Conservation (phyloP, 2,797 vertebrate genomes). For the Strix occidentalis region DNA sequence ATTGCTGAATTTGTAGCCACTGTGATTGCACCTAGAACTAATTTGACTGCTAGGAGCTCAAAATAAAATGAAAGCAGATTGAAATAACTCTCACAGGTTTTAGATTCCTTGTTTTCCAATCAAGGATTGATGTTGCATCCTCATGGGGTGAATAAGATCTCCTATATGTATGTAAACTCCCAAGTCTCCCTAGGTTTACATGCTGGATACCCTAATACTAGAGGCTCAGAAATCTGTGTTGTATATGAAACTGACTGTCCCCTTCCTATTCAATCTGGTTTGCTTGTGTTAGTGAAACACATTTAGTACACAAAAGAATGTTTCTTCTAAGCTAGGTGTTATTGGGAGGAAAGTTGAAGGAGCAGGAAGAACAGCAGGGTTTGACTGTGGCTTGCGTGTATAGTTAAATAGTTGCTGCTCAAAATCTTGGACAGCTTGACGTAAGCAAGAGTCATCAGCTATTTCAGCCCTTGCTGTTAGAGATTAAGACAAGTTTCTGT, state of each 20-base stretch:
- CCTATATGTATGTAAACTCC: neutral
- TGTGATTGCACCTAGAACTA: neutral
- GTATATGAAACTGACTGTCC: neutral
- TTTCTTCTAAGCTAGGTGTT: neutral
- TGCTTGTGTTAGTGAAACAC: neutral
- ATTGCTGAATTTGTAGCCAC: neutral
- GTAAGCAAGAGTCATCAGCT: conserved; percentile 32
- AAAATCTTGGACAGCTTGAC: neutral
- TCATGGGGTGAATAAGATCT: neutral
- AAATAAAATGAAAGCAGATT: conserved; percentile 1
- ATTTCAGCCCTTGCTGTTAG: conserved; percentile 37
- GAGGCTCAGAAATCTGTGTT: neutral
- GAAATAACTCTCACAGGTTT: neutral
- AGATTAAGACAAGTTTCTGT: neutral
- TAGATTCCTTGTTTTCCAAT: neutral
- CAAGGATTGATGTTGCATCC: neutral
- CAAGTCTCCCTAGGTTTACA: neutral
- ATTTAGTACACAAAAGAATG: neutral
- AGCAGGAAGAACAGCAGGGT: neutral
- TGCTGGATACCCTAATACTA: neutral
- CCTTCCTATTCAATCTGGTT: neutral
- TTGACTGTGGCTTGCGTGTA: neutral
- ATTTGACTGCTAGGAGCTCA: neutral
- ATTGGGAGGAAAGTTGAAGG: neutral
- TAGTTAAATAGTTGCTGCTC: conserved; percentile 8